Conservation (phyloP, 1,140 invertebrate genomes). For the Macrobrachium nipponense region DNA sequence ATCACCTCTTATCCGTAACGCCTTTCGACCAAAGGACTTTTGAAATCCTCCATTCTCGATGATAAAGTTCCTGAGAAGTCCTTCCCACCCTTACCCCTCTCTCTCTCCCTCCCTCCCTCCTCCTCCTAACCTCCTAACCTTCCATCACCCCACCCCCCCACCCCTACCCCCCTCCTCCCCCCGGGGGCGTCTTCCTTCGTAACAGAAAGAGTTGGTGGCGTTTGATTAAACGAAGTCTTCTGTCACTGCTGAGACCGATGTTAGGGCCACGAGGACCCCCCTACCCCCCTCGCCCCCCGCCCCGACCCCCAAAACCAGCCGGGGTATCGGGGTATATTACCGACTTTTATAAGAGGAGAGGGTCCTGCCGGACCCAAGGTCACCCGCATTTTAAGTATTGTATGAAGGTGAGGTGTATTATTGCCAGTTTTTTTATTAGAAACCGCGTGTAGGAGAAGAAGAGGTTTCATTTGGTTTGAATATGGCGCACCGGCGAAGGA, state of each 20-base stretch:
- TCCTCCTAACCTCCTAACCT: background rate
- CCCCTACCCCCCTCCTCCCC: background rate
- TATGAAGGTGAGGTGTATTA: background rate
- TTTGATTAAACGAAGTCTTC: constrained; percentile 48
- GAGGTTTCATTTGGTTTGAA: too few relatives aligned
- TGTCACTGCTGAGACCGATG: constrained; percentile 43
- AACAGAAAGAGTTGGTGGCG: constrained; percentile 19
- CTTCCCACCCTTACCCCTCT: background rate
- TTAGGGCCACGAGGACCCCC: background rate
- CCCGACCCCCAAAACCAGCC: too few relatives aligned
- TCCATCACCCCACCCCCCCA: background rate
- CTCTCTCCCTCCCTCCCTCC: background rate
- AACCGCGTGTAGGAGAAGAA: background rate
- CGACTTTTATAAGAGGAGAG: background rate
- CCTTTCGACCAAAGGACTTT: too few relatives aligned
- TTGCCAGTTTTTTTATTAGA: too few relatives aligned
- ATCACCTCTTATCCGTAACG: too few relatives aligned
- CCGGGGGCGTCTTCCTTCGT: background rate
- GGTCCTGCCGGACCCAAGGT: too few relatives aligned
- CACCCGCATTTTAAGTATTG: background rate
- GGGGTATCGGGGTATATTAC: background rate
- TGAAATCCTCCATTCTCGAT: too few relatives aligned
- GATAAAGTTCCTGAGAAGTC: too few relatives aligned
- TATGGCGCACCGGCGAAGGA: background rate
- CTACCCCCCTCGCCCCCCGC: background rate